Conservation (phyloP, 2,797 vertebrate species). For the Falco columbarius region DNA sequence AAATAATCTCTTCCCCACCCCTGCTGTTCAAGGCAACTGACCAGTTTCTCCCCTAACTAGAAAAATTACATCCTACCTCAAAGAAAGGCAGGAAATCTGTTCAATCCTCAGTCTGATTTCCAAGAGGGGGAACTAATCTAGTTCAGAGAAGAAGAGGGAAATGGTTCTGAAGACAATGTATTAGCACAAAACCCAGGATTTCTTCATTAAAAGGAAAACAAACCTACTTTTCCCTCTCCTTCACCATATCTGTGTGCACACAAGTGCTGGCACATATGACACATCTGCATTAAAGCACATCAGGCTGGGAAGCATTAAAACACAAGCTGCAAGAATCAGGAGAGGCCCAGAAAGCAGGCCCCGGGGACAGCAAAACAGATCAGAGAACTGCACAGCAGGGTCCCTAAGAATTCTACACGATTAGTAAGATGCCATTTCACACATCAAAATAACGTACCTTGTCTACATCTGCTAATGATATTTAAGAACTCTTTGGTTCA, state of each 20-base stretch:
- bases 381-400: not conserved
- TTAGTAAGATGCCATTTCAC: not conserved
- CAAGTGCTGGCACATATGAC: not conserved
- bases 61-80: conserved; percentile 51
- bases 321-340: not conserved
- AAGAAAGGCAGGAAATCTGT: conserved; percentile 56
- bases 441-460: not conserved
- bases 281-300: not conserved
- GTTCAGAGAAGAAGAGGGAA: conserved; percentile 51
- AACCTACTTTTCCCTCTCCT: conserved; percentile 19
- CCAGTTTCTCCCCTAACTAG: conserved; percentile 1
- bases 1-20: not conserved
- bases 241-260: not conserved
- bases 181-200: not conserved
- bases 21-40: not conserved
- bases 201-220: conserved; percentile 4
- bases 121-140: conserved; percentile 54
- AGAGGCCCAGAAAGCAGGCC: not conserved
- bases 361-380: not conserved
- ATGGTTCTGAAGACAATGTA: not conserved
- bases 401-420: not conserved
- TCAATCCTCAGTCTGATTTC: conserved; percentile 55
- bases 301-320: not conserved
- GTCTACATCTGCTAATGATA: not conserved
- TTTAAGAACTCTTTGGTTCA: not conserved